Percentiles rank a stretch among this genome's conserved stretches.
These are phyloP conservation scores for Sardinella longiceps DNA, from an alignment of 2,797 vertebrate species.

Conservation along the genomic window DNA sequence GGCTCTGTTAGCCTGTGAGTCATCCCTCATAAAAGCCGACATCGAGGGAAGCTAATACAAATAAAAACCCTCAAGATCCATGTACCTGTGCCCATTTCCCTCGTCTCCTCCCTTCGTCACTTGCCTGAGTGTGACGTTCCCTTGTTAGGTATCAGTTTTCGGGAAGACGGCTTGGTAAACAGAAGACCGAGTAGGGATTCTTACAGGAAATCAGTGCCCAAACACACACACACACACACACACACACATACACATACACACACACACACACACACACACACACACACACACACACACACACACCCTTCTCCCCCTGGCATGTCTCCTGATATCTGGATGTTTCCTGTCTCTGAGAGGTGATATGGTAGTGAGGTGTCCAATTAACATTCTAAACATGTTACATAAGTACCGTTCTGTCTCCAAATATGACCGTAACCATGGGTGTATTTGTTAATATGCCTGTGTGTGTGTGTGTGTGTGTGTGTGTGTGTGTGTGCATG, in stretches of 20 bases:
- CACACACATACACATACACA: too few species aligned
- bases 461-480: conserved; percentile 1
- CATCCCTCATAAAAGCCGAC: not conserved
- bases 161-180: not conserved
- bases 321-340: not conserved
- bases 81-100: not conserved
- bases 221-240: too few species aligned
- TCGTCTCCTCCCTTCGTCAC: not conserved
- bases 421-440: not conserved
- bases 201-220: not conserved
- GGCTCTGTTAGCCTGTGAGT: too few species aligned
- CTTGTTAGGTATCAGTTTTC: not conserved
- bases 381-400: conserved; percentile 1
- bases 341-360: not conserved
- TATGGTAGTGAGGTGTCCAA: not conserved
- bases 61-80: not conserved
- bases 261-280: too few species aligned
- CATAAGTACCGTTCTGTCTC: not conserved
- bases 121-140: not conserved
- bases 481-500: not conserved
- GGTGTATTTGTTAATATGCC: not conserved
- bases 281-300: too few species aligned
- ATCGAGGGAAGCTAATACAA: too few species aligned
- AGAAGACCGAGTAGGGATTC: not conserved
- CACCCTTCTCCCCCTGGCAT: not conserved